Evolutionary conservation across 1,140 invertebrate genomes (phyloP).

Genomic region (Sinonovacula constricta): DNA sequence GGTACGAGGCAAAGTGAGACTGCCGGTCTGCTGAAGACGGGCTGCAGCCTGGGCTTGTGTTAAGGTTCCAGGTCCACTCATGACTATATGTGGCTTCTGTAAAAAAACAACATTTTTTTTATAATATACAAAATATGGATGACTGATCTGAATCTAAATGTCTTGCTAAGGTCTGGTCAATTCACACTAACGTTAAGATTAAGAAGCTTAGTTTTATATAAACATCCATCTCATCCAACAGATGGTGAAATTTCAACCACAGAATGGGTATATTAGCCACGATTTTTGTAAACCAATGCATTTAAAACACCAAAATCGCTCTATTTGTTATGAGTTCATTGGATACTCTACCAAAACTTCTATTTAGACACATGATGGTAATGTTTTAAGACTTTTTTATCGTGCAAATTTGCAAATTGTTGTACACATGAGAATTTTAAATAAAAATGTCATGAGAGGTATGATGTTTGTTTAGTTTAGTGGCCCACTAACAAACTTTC

Average conservation of each 20-base stretch:
- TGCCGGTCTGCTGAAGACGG: constrained; percentile 50
- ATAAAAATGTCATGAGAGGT: no score
- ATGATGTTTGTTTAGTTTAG: no score
- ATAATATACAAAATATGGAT: neutral
- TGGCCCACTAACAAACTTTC: no score
- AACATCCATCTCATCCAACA: neutral
- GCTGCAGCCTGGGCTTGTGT: constrained; percentile 57
- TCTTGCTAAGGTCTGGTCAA: neutral
- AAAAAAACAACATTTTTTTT: constrained; percentile 29
- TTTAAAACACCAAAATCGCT: no score
- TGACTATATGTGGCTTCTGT: constrained; percentile 62
- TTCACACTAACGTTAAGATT: neutral
- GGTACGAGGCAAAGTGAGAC: constrained; percentile 56
- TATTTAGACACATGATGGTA: no score
- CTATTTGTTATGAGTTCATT: no score
- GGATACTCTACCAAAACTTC: no score
- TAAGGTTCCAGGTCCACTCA: constrained; percentile 59
- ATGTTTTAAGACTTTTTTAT: no score
- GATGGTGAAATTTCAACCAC: neutral
- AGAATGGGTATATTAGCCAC: neutral
- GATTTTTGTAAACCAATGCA: no score
- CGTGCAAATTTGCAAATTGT: no score
- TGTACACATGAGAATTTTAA: no score
- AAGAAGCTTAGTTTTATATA: neutral
- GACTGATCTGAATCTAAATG: neutral